phyloP scores from a whole-genome alignment of 1,140 invertebrate genomes.

The Colletes gigas region DNA sequence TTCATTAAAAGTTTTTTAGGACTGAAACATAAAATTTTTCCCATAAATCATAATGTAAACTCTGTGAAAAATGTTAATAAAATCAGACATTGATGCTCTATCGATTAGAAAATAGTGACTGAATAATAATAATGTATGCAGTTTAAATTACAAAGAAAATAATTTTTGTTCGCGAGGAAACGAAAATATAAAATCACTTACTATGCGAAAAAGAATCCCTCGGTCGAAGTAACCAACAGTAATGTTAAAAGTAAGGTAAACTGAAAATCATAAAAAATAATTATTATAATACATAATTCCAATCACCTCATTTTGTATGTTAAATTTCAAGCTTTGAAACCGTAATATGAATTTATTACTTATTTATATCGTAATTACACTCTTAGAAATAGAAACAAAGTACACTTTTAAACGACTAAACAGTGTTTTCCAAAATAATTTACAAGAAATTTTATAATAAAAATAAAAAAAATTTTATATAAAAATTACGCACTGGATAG shows the following conservation, averaged over 20 bases:
- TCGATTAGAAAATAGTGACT: not conserved
- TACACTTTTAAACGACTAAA: not conserved
- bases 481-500: too few relatives aligned
- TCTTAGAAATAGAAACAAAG: not conserved
- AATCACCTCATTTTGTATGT: not conserved
- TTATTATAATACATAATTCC: not conserved
- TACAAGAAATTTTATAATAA: too few relatives aligned
- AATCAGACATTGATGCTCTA: too few relatives aligned
- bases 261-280: slow-evolving; percentile 47
- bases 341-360: too few relatives aligned
- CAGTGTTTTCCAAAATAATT: too few relatives aligned
- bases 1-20: slow-evolving; percentile 44
- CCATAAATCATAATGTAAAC: too few relatives aligned
- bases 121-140: not conserved
- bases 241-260: slow-evolving; percentile 20
- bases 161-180: not conserved
- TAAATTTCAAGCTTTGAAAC: too few relatives aligned
- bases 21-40: slow-evolving; percentile 34
- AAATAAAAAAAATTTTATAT: too few relatives aligned
- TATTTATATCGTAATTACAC: too few relatives aligned
- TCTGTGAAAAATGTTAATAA: not conserved
- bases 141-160: not conserved
- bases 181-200: slow-evolving; percentile 36
- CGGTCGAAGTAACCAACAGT: slow-evolving; percentile 18
- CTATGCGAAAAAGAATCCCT: slow-evolving; percentile 54